A percentile compares a stretch with the other conserved stretches of the same genome.
Conservation (phyloP, 2,797 vertebrate species). For the Amblyraja radiata region DNA sequence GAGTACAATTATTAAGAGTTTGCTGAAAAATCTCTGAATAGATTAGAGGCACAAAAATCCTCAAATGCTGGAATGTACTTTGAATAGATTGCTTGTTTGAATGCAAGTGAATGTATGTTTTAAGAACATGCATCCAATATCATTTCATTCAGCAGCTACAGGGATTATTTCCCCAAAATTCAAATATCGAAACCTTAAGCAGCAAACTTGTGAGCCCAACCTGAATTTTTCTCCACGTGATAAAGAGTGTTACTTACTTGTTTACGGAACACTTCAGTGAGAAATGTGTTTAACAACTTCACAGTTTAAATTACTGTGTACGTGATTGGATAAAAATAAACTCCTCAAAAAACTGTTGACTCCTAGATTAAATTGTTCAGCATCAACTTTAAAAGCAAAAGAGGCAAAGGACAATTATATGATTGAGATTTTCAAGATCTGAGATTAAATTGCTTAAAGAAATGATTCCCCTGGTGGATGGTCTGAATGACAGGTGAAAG, state of each 20-base stretch:
- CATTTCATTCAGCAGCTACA: neutral
- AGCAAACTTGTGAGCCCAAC: neutral
- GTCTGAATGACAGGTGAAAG: neutral
- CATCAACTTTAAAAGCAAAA: neutral
- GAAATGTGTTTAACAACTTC: neutral
- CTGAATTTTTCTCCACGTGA: neutral
- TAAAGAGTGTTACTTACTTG: neutral
- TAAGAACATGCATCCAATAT: neutral
- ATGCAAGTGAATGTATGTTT: neutral
- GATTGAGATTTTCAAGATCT: neutral
- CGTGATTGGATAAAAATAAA: neutral
- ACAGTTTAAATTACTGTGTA: neutral
- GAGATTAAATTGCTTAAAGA: neutral
- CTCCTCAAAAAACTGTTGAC: neutral
- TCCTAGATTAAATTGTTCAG: neutral
- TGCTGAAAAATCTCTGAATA: neutral
- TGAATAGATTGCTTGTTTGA: neutral
- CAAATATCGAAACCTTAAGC: conserved; percentile 6
- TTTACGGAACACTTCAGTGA: conserved; percentile 23
- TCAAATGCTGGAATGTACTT: too few species aligned
- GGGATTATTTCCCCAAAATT: neutral
- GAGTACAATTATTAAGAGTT: neutral
- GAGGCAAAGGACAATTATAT: neutral
- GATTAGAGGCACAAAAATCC: too few species aligned
- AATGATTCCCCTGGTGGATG: neutral